A percentile compares a stretch with the other conserved stretches of the same genome.
Conservation (phyloP, 2,888 invertebrate genomes). For the Acanthoscelides obtectus region DNA sequence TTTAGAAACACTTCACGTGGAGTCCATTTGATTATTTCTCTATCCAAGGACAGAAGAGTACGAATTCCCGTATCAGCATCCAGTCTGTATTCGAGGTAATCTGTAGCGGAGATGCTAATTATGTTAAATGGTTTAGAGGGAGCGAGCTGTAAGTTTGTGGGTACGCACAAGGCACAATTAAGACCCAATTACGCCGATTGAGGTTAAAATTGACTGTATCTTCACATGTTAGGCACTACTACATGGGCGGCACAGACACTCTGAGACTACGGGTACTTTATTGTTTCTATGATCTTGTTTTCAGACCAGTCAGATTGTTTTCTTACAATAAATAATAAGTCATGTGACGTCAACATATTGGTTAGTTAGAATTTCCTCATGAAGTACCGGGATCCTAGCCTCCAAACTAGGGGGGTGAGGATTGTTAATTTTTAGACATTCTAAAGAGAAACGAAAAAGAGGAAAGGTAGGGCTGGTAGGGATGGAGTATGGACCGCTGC, state of each 20-base stretch:
- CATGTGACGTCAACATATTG: too few species aligned
- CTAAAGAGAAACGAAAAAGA: too few species aligned
- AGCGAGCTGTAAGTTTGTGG: constrained; percentile 17
- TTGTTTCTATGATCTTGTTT: too few species aligned
- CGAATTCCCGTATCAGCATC: background rate
- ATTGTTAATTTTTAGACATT: too few species aligned
- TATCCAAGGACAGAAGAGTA: background rate
- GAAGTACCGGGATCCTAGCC: too few species aligned
- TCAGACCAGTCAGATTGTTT: too few species aligned
- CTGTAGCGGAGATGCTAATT: constrained; percentile 25
- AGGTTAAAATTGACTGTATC: background rate
- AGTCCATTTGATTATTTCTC: background rate
- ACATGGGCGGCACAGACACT: background rate
- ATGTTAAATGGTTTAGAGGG: constrained; percentile 38
- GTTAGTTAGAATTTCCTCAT: too few species aligned
- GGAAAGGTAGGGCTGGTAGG: too few species aligned
- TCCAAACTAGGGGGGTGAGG: too few species aligned
- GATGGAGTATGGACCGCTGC: too few species aligned
- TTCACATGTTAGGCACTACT: background rate
- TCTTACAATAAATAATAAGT: too few species aligned
- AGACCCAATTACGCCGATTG: background rate
- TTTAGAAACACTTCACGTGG: background rate
- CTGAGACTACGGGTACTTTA: too few species aligned
- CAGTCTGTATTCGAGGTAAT: background rate
- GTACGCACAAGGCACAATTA: background rate